A percentile compares a stretch with the other conserved stretches of the same genome.
These are phyloP conservation scores for Microchrysa polita DNA, from an alignment of 2,888 invertebrate genomes.

Conservation along the genomic window DNA sequence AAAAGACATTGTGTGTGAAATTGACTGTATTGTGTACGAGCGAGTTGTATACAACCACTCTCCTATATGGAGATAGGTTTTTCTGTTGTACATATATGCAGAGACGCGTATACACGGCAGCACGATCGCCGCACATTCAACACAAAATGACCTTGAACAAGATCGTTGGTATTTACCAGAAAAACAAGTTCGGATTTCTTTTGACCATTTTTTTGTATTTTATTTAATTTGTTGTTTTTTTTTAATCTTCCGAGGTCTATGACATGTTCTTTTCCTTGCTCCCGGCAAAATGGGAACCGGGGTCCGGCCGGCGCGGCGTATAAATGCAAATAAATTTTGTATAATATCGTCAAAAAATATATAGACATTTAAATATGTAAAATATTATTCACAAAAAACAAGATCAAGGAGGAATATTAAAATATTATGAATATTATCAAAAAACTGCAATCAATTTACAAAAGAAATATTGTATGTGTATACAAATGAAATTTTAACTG, in stretches of 20 bases:
- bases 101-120: background rate
- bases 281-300: too few relatives aligned
- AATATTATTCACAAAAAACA: slow-evolving; percentile 23
- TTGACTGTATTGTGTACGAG: too few relatives aligned
- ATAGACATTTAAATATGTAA: background rate
- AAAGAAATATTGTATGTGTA: too few relatives aligned
- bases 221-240: background rate
- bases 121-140: slow-evolving; percentile 35
- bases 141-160: slow-evolving; percentile 42
- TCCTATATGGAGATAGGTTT: background rate
- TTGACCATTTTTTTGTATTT: background rate
- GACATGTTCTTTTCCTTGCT: slow-evolving; percentile 21
- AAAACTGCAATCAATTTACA: slow-evolving; percentile 10
- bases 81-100: background rate
- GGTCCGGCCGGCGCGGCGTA: too few relatives aligned
- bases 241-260: slow-evolving; percentile 39
- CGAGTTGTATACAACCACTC: too few relatives aligned
- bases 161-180: slow-evolving; percentile 44
- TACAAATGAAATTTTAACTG: background rate
- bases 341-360: too few relatives aligned
- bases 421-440: slow-evolving; percentile 14
- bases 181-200: slow-evolving; percentile 39
- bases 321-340: background rate
- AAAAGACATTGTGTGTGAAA: background rate
- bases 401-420: slow-evolving; percentile 15